These are phyloP conservation scores for Thamnophis sirtalis DNA, from an alignment of 2,113 vertebrate species.

Conservation along the genomic window DNA sequence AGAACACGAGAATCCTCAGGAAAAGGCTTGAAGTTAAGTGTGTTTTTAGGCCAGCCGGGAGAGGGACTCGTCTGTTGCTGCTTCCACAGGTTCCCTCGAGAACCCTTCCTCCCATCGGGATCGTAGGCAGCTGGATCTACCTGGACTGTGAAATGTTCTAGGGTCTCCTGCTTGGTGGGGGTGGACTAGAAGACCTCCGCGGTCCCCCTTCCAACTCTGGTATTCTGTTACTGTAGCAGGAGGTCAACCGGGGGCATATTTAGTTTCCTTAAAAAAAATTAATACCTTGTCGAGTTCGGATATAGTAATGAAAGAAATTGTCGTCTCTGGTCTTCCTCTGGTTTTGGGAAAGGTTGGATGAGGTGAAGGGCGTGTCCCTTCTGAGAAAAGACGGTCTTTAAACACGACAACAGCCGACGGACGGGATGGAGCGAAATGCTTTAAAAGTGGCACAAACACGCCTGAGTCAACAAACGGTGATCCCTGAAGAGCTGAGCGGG, in stretches of 20 bases:
- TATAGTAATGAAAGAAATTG: not conserved
- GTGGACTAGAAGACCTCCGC: too few species aligned
- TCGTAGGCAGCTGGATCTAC: not conserved
- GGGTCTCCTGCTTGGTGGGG: not conserved
- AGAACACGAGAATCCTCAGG: not conserved
- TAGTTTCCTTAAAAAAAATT: not conserved
- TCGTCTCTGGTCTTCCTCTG: not conserved
- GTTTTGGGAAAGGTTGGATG: not conserved
- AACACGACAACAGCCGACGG: not conserved
- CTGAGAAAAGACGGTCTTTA: not conserved
- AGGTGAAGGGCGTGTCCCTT: not conserved
- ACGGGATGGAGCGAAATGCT: not conserved
- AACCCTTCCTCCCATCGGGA: not conserved
- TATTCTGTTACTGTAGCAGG: not conserved
- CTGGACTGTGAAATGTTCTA: not conserved
- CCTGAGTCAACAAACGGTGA: not conserved
- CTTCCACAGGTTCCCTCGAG: not conserved
- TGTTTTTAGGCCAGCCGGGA: not conserved
- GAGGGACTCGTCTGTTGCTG: not conserved
- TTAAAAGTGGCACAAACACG: not conserved
- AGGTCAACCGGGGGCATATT: not conserved
- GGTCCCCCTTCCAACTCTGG: too few species aligned
- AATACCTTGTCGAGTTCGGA: not conserved
- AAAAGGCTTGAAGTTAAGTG: not conserved
- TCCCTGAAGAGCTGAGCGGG: not conserved